A percentile compares a stretch with the other conserved stretches of the same genome.
These are phyloP conservation scores for Xenopus laevis DNA, from an alignment of 2,113 vertebrate genomes.

Conservation along the genomic window DNA sequence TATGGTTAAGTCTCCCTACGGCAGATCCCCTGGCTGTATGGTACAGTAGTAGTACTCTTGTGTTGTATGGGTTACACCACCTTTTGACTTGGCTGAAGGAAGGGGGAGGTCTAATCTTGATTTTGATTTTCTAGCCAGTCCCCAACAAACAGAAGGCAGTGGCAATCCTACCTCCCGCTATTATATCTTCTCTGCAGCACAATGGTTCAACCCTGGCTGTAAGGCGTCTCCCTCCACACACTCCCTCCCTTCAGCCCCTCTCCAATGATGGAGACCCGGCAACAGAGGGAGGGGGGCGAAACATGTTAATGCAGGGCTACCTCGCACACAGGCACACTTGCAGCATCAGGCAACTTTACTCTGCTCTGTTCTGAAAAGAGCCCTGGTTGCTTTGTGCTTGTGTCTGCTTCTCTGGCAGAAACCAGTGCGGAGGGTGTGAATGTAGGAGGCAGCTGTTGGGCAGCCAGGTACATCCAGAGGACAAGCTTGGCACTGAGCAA, in stretches of 20 bases:
- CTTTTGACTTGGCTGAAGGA: conserved; percentile 40
- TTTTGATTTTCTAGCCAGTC: not conserved
- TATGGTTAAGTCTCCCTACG: too few species aligned
- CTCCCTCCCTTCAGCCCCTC: conserved; percentile 51
- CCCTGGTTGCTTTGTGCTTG: not conserved
- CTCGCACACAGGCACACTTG: conserved; percentile 39
- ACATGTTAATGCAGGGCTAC: conserved; percentile 60
- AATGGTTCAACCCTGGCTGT: conserved; percentile 72
- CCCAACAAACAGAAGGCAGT: conserved; percentile 43
- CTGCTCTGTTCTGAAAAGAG: conserved; percentile 53
- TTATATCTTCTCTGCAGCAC: conserved; percentile 42
- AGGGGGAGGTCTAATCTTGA: conserved; percentile 45
- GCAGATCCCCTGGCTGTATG: conserved; percentile 59
- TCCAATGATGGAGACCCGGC: conserved; percentile 62
- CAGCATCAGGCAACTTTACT: conserved; percentile 63
- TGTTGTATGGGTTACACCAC: conserved; percentile 68
- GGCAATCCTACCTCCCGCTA: not conserved
- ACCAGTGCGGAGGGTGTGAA: conserved; percentile 4
- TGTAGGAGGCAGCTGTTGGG: not conserved
- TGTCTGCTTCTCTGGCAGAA: conserved; percentile 23
- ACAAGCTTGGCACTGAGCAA: conserved; percentile 32
- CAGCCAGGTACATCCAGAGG: conserved; percentile 42
- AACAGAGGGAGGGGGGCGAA: conserved; percentile 44
- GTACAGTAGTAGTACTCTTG: conserved; percentile 57
- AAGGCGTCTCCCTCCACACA: conserved; percentile 60